Base-by-base conservation (phyloP, 1,140 invertebrate species). In the Pissodes strobi region DNA sequence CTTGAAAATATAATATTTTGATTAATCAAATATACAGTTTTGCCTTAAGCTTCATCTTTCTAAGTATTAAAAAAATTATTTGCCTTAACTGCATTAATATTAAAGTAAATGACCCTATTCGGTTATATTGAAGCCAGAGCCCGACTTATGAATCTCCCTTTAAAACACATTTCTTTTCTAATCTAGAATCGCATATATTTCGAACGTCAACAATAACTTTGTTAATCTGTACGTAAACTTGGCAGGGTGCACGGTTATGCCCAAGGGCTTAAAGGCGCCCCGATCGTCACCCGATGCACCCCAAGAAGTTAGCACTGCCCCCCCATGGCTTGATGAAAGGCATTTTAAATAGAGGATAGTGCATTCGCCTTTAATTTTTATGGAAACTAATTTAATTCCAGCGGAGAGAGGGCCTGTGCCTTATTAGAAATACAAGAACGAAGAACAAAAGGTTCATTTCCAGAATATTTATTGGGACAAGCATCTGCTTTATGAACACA, bases 171-270 rank as follows among this genome's bases (percentile, higher is more conserved):
- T 27, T 27, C 48, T 13, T 27, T 22, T 23, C 22, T 43, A 57
- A 27, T 45, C 34, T 27, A 8, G 9, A 15, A 43, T 41, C 37
- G 61, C 52, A 67, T 67, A 62, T 58, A 60, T 67, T 63, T 43
- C 27, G 30, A 51, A 22, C 48, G 65, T 63, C 60, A 52, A 68
- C 59, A 61, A 57, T 68, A 68, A 65, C 67, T 53, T 59, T 59
- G 66, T 68, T 68, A 68, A 68, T 68, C 67, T 60, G 46, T 64
- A 64, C 41, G 62, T 61, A 65, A 65, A 68, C 62, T 57, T 41
- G 48, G 48, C 58, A 27, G 58, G 58, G 46, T 21, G 46, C 48
- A 48, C 6, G 21, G 46, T 6, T 10, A 41, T 27, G 48, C 21
- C 46, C 22, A 23, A 39, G 46, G 46, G 46, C 19, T 22, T n/a